A percentile compares a stretch with the other conserved stretches of the same genome.
These are phyloP conservation scores for Cladorhizidae sp. DNA, from an alignment of 37 sponge, comb jelly and placozoan species.

Conservation along the genomic window DNA sequence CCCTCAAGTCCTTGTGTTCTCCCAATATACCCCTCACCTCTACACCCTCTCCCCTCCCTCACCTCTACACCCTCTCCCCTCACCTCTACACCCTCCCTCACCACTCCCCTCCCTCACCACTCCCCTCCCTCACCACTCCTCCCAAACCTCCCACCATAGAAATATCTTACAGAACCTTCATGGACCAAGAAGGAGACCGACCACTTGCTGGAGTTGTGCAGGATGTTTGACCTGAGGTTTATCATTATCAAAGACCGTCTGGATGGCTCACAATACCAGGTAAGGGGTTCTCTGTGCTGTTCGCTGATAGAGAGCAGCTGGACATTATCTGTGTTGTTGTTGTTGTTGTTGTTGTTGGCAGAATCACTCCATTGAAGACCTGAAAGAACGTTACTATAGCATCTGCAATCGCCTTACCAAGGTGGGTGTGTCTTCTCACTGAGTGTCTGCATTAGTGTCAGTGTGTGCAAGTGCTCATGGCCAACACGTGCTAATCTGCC, in stretches of 20 bases:
- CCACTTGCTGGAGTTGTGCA: conserved; percentile 84
- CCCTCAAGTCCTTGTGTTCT: too few species aligned
- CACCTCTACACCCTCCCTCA: too few species aligned
- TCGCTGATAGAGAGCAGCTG: too few species aligned
- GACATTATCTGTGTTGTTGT: neutral
- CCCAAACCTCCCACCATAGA: conserved; percentile 12
- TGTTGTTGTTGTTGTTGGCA: conserved; percentile 1
- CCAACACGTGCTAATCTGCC: neutral
- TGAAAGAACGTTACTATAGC: conserved; percentile 94
- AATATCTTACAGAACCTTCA: conserved; percentile 29
- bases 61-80: too few species aligned
- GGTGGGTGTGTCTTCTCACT: conserved; percentile 5
- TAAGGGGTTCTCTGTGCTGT: conserved; percentile 8
- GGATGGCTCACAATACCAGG: conserved; percentile 44
- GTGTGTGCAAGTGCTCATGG: neutral
- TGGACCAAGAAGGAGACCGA: conserved; percentile 92
- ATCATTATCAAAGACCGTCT: conserved; percentile 74
- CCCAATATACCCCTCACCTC: too few species aligned
- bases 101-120: too few species aligned
- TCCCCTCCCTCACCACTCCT: neutral
- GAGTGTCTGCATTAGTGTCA: neutral
- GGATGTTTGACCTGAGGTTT: conserved; percentile 77
- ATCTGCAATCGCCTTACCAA: conserved; percentile 79
- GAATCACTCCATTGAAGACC: conserved; percentile 79
- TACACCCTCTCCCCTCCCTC: too few species aligned